Percentiles rank a stretch among this genome's conserved stretches.
These are phyloP conservation scores for Pherbina coryleti DNA, from an alignment of 2,888 invertebrate species.

Conservation along the genomic window DNA sequence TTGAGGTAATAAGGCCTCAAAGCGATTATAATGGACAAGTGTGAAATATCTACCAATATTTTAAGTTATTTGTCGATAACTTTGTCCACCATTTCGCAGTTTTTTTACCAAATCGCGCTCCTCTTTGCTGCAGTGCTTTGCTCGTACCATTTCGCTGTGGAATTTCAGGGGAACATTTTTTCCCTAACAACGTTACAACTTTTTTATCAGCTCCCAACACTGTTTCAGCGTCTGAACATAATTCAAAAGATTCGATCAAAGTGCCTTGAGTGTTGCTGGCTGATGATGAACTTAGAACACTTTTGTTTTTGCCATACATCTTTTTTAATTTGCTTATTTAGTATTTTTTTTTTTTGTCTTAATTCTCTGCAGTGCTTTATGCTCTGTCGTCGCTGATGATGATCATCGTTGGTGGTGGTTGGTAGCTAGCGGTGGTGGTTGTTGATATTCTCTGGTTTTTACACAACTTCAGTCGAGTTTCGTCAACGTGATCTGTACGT, in stretches of 20 bases:
- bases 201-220: background rate
- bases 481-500: conserved; percentile 5
- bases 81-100: no score
- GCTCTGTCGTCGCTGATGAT: background rate
- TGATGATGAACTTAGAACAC: conserved; percentile 27
- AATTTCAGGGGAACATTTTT: no score
- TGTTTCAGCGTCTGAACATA: background rate
- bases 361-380: background rate
- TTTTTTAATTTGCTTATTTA: background rate
- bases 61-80: no score
- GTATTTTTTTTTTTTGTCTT: background rate
- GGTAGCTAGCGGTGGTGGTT: background rate
- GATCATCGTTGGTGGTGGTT: conserved; percentile 10
- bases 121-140: no score
- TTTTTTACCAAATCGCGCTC: no score
- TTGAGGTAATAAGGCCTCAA: no score
- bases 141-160: no score
- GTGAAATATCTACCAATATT: no score
- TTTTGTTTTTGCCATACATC: background rate
- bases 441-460: conserved; percentile 17
- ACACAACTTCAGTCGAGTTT: background rate
- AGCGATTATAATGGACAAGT: no score
- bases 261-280: background rate
- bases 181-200: no score
- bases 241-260: conserved; percentile 9